A percentile compares a stretch with the other conserved stretches of the same genome.
phyloP scores from a whole-genome alignment of 2,797 vertebrate species.

The Syndactyla subalaris region DNA sequence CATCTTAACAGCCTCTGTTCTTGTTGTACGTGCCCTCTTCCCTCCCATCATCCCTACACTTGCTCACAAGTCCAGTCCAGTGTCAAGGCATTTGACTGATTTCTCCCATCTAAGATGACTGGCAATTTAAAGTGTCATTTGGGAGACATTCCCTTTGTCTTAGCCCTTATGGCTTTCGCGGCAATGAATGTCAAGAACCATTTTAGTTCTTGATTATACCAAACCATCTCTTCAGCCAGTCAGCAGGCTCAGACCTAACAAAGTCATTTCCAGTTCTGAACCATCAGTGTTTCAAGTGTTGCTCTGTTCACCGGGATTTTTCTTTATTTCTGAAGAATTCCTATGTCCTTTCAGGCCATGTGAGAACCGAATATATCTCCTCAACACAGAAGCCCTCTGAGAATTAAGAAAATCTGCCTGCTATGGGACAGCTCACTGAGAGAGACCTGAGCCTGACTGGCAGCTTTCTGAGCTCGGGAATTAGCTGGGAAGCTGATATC shows the following conservation, averaged over 20 bases:
- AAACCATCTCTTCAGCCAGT: neutral
- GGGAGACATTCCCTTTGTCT: neutral
- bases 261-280: neutral
- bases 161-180: rapidly evolving
- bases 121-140: neutral
- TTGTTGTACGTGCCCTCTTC: neutral
- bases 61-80: neutral
- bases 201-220: neutral
- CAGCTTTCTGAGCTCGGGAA: neutral
- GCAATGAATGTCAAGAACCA: neutral
- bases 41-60: neutral
- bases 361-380: neutral
- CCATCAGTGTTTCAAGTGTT: neutral
- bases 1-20: neutral
- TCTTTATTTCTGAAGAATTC: neutral
- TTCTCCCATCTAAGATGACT: neutral
- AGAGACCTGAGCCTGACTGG: neutral
- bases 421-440: neutral
- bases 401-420: neutral
- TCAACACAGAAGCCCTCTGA: neutral
- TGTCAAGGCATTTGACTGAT: neutral
- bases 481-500: neutral
- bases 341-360: neutral
- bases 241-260: neutral
- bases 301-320: neutral